Percentiles rank a stretch among this genome's conserved stretches.
Conservation (phyloP, 2,113 vertebrate species). For the Diglossa brunneiventris region DNA sequence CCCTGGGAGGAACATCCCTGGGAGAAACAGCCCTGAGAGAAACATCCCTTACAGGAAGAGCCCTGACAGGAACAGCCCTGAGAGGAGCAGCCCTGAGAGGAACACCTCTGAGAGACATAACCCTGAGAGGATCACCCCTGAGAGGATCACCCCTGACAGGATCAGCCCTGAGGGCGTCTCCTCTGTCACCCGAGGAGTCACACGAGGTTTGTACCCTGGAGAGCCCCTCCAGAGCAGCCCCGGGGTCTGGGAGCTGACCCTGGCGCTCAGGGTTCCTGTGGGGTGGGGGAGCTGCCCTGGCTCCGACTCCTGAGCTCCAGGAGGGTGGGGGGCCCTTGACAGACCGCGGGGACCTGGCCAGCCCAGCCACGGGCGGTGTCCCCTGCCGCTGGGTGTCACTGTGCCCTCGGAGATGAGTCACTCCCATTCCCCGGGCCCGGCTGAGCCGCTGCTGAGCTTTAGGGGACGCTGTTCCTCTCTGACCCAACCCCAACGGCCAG, state of each 20-base stretch:
- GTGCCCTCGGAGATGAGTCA: background rate
- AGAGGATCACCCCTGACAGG: too few species aligned
- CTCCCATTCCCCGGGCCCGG: background rate
- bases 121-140: too few species aligned
- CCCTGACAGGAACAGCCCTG: too few species aligned
- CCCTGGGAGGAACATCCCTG: too few species aligned
- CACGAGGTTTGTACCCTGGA: background rate
- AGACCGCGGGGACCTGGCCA: background rate
- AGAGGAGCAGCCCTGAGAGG: too few species aligned
- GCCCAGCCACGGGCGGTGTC: background rate
- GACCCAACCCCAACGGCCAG: background rate
- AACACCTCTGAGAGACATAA: too few species aligned
- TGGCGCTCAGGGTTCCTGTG: background rate
- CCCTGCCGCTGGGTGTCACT: slow-evolving; percentile 11
- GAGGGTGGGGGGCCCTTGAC: rapidly evolving
- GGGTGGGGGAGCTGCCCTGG: background rate
- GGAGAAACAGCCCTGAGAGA: too few species aligned
- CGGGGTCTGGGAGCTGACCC: background rate
- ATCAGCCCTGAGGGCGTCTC: background rate
- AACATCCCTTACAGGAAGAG: too few species aligned
- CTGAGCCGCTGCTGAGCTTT: background rate
- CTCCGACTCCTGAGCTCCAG: background rate
- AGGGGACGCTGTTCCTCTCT: rapidly evolving
- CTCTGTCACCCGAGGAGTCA: background rate
- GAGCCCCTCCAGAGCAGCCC: background rate